Percentiles rank a stretch among this genome's conserved stretches.
Evolutionary conservation across 2,888 invertebrate species (phyloP).

Genomic region (Pardosa pseudoannulata): DNA sequence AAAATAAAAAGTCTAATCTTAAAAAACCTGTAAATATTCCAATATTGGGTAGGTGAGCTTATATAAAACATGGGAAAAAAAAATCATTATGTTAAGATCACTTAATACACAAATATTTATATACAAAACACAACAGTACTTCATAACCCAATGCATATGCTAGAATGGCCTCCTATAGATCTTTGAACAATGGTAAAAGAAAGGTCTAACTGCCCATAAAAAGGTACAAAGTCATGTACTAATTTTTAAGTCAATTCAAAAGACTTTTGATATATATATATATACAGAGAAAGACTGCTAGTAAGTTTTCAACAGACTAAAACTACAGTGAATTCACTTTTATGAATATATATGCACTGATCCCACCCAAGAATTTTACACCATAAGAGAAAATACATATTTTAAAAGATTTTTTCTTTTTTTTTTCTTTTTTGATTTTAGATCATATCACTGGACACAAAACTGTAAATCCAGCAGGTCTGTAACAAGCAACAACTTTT

Average conservation of each 20-base stretch:
- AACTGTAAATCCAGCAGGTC: slow-evolving; percentile 48
- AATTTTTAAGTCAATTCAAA: slow-evolving; percentile 70
- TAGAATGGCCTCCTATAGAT: slow-evolving; percentile 45
- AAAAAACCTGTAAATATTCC: not conserved
- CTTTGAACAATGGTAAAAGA: slow-evolving; percentile 64
- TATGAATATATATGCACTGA: slow-evolving; percentile 63
- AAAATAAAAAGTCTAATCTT: no score
- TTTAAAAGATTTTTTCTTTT: slow-evolving; percentile 25
- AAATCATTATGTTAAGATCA: slow-evolving; percentile 56
- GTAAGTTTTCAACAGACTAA: slow-evolving; percentile 70
- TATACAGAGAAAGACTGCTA: slow-evolving; percentile 71
- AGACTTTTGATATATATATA: slow-evolving; percentile 64
- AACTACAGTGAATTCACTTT: slow-evolving; percentile 71
- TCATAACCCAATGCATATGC: slow-evolving; percentile 55
- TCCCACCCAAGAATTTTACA: slow-evolving; percentile 67
- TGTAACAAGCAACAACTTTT: slow-evolving; percentile 69
- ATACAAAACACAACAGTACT: slow-evolving; percentile 63
- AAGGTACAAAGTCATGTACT: slow-evolving; percentile 71
- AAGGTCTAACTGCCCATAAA: slow-evolving; percentile 69
- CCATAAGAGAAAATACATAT: slow-evolving; percentile 67
- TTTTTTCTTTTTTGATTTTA: slow-evolving; percentile 70
- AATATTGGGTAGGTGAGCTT: slow-evolving; percentile 35
- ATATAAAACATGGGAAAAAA: slow-evolving; percentile 31
- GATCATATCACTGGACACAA: slow-evolving; percentile 56
- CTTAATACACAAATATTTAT: slow-evolving; percentile 67